These are phyloP conservation scores for Epistrophe eligans DNA, from an alignment of 2,888 invertebrate species.

Conservation along the genomic window DNA sequence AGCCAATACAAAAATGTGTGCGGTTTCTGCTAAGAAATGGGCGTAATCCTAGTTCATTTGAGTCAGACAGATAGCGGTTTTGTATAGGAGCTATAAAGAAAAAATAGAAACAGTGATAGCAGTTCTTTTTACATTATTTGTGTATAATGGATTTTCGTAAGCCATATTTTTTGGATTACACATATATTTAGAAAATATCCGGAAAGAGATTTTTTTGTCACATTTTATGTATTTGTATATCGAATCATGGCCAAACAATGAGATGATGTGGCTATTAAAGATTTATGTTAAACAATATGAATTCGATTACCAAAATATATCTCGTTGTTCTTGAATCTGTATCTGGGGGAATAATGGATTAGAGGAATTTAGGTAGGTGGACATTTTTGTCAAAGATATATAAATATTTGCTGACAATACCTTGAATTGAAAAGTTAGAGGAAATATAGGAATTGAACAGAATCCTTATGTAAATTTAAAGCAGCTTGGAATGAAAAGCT, in stretches of 20 bases:
- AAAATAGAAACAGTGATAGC: background rate
- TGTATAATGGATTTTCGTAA: constrained; percentile 11
- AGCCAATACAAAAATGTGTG: background rate
- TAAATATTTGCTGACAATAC: too few relatives aligned
- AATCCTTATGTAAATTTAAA: too few relatives aligned
- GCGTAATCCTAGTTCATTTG: constrained; percentile 46
- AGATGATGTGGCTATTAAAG: background rate
- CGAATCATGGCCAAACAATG: background rate
- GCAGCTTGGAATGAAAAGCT: too few relatives aligned
- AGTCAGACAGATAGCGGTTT: constrained; percentile 7
- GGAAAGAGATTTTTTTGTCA: constrained; percentile 14
- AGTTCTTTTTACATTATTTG: background rate
- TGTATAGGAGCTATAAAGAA: background rate
- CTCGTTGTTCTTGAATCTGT: too few relatives aligned
- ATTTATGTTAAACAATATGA: background rate
- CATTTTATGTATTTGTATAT: background rate
- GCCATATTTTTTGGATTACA: background rate
- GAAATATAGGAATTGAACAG: too few relatives aligned
- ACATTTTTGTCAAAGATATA: too few relatives aligned
- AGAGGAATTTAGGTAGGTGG: too few relatives aligned
- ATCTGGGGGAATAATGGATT: too few relatives aligned
- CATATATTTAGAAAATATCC: background rate
- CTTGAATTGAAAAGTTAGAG: too few relatives aligned
- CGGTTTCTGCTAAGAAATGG: constrained; percentile 30
- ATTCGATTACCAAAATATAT: too few relatives aligned